Conservation (phyloP, 1,140 invertebrate genomes). For the Procambarus virginalis region DNA sequence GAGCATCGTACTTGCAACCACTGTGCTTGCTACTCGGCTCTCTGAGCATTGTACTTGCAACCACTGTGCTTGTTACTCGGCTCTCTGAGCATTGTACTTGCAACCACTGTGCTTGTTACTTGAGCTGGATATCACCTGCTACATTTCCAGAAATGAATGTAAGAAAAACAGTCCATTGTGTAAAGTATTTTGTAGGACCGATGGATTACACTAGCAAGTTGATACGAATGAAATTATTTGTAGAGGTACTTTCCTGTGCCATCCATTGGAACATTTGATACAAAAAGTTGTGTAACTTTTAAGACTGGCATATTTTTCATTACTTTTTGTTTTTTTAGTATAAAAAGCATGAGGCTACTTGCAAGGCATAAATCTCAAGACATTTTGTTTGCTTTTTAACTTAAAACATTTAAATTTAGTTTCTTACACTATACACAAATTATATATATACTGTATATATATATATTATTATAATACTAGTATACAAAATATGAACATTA, state of each 20-base stretch:
- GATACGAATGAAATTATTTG: neutral
- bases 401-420: neutral
- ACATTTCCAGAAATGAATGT: slow-evolving; percentile 3
- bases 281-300: neutral
- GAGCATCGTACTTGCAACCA: neutral
- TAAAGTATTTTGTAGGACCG: neutral
- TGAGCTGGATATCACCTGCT: neutral
- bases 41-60: slow-evolving; percentile 44
- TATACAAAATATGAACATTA: too few species aligned
- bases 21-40: neutral
- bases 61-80: neutral
- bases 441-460: too few species aligned
- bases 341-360: neutral
- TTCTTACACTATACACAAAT: too few species aligned
- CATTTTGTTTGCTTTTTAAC: neutral
- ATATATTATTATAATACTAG: too few species aligned
- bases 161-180: slow-evolving; percentile 2
- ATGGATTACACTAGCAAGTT: neutral
- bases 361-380: slow-evolving; percentile 3
- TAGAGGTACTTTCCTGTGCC: neutral
- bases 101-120: too few species aligned
- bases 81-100: too few species aligned
- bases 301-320: neutral
- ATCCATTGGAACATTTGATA: neutral
- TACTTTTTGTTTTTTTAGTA: neutral